phyloP scores from a whole-genome alignment of 35 echinoderm and acorn worm genomes.

The Anneissia japonica region DNA sequence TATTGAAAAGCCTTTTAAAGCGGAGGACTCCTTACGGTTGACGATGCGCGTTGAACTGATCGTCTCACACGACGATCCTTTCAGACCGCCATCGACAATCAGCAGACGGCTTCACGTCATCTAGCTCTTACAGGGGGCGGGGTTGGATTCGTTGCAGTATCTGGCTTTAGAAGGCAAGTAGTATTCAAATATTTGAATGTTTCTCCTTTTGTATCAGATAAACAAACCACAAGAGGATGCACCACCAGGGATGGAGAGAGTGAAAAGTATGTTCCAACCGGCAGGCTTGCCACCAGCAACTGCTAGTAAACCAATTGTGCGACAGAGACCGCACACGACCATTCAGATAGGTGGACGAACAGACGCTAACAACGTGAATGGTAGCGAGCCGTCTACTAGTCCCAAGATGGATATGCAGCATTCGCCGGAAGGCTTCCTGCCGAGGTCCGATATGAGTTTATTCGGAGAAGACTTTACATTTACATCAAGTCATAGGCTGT shows the following conservation, averaged over 20 bases:
- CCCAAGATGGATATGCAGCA: constrained; percentile 33
- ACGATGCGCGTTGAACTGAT: too few relatives aligned
- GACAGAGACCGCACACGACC: constrained; percentile 34
- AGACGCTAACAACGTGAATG: constrained; percentile 6
- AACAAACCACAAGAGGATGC: not conserved
- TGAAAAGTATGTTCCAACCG: constrained; percentile 42
- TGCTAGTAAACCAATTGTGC: not conserved
- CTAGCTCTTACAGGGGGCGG: too few relatives aligned
- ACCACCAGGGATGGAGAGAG: constrained; percentile 8
- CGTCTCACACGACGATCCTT: too few relatives aligned
- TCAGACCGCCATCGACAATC: too few relatives aligned
- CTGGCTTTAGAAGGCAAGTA: too few relatives aligned
- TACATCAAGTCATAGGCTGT: not conserved
- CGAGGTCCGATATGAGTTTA: not conserved
- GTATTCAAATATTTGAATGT: too few relatives aligned
- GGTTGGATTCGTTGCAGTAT: too few relatives aligned
- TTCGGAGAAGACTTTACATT: not conserved
- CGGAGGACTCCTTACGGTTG: too few relatives aligned
- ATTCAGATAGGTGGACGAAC: constrained; percentile 15
- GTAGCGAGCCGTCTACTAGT: constrained; percentile 4
- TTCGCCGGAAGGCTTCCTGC: constrained; percentile 32
- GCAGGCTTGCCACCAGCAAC: not conserved
- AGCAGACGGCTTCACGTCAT: too few relatives aligned
- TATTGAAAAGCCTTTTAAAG: too few relatives aligned
- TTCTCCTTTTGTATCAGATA: not conserved